These are phyloP conservation scores for Cephus nigrinus DNA, from an alignment of 2,888 invertebrate species.

Conservation along the genomic window DNA sequence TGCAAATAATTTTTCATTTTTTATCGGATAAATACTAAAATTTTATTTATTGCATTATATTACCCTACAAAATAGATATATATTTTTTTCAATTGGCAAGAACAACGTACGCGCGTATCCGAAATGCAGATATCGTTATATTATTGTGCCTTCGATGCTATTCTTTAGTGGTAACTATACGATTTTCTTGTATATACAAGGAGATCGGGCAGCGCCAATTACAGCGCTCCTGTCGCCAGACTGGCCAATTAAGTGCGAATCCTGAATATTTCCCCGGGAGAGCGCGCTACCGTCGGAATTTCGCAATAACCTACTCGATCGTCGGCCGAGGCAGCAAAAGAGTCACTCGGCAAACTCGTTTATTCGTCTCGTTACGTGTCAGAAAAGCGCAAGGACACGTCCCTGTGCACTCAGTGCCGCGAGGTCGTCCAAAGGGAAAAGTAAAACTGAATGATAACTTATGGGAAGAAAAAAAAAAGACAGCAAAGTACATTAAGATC, in stretches of 20 bases:
- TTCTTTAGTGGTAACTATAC: not conserved
- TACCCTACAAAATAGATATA: not conserved
- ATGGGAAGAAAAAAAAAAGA: not conserved
- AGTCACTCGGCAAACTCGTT: not conserved
- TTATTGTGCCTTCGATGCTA: not conserved
- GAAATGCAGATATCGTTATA: not conserved
- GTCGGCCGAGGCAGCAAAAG: not conserved
- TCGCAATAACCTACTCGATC: conserved; percentile 11
- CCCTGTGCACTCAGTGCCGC: not conserved
- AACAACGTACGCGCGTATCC: not conserved
- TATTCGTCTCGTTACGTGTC: not conserved
- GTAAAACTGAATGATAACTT: not conserved
- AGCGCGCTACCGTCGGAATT: conserved; percentile 13
- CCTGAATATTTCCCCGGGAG: conserved; percentile 11
- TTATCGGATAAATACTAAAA: not conserved
- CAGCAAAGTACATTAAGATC: not conserved
- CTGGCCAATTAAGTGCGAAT: conserved; percentile 19
- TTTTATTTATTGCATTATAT: not conserved
- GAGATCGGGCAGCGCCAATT: conserved; percentile 10
- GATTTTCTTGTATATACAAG: not conserved
- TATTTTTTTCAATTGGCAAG: not conserved
- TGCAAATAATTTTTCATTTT: not conserved
- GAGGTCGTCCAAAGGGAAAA: not conserved
- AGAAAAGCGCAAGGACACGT: not conserved
- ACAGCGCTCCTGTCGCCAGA: conserved; percentile 19